Percentiles rank a stretch among this genome's conserved stretches.
phyloP scores from a whole-genome alignment of 2,113 vertebrate species.

The Dendrocopos noguchii region DNA sequence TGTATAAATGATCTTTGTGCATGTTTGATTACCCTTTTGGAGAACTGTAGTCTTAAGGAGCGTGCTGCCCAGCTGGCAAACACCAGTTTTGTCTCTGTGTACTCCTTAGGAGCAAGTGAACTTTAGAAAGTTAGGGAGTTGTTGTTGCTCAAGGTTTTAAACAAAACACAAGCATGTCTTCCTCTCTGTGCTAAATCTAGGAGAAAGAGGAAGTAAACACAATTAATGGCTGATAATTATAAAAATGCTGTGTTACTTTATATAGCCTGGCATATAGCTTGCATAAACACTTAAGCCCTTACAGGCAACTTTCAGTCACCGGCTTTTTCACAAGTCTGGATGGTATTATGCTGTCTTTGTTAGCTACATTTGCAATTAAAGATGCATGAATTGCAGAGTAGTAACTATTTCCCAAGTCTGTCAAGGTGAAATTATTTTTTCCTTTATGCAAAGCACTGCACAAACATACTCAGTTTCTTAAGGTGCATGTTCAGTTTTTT shows the following conservation, averaged over 20 bases:
- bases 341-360: background rate
- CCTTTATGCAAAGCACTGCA: background rate
- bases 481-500: background rate
- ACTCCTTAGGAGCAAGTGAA: background rate
- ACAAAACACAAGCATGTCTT: background rate
- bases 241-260: constrained; percentile 22
- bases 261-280: background rate
- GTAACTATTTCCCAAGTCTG: background rate
- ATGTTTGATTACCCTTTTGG: background rate
- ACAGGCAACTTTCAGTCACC: background rate
- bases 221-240: constrained; percentile 11
- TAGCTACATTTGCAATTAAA: background rate
- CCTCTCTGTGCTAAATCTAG: constrained; percentile 22
- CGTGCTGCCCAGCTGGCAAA: background rate
- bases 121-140: background rate
- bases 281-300: background rate
- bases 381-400: background rate
- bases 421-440: background rate
- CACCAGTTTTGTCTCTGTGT: background rate
- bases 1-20: background rate
- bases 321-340: background rate
- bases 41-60: background rate
- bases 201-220: constrained; percentile 17
- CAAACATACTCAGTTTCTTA: background rate
- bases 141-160: background rate